Evolutionary conservation across 1,140 invertebrate genomes (phyloP), one percentile per base, ranked within the genome.

Genomic region (Achatina immaculata): DNA sequence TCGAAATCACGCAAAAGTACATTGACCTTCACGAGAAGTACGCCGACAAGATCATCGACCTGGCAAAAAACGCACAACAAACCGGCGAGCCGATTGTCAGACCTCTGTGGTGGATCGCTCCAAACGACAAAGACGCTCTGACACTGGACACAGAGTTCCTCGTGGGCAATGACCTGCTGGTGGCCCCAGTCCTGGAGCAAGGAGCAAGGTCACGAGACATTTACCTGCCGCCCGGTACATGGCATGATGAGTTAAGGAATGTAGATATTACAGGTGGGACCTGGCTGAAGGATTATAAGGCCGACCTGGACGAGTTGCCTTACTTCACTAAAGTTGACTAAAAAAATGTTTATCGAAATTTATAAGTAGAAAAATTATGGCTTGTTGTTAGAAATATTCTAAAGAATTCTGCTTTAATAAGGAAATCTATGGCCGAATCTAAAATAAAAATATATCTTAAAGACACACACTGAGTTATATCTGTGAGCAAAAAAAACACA

Each of bases 61-160:
- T 86, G 31, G 87, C 86, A 0, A 81, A 82, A 28, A 80, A 88
- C 31, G 71, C 86, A 1, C 77, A 69, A 0, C 34, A 16, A 19
- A 87, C 84, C 31, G 86, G 87, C 43, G 82, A 75, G 24, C 91
- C 91, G 11, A 91, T 92, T 28, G 95, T 98, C 45, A 92, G 96
- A 0, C 97, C 97, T 0, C 91, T 99, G 24, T 98, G 97, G 96
- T 96, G 98, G 95, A 92, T 96, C 42, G 95, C 96, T 80, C 95
- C 96, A 0, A 92, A 94, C 0, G 96, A 98, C 91, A 91, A 93
- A 0, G 94, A 95, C 0, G 95, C 96, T 68, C 94, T 95, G 42
- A 93, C 93, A 0, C 95, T 97, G 2, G 94, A 94, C 51, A 96
- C 97, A 86, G 95, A 97, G 90, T 98, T 94, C 89, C 90, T 98